phyloP scores from a whole-genome alignment of 2,113 vertebrate species.

The Tinamus guttatus region DNA sequence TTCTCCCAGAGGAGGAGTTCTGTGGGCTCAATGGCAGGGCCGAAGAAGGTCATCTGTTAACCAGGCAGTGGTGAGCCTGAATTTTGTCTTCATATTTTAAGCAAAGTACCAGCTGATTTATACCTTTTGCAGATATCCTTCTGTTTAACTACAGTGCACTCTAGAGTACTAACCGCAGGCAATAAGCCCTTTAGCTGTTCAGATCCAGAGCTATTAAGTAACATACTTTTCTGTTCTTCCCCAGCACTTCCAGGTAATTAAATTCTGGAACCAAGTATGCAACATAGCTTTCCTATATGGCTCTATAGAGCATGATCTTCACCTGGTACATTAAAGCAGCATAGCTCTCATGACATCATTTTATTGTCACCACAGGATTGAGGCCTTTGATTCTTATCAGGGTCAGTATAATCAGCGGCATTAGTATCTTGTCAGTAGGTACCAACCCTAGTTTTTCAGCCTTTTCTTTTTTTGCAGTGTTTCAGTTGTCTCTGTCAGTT shows the following conservation, averaged over 20 bases:
- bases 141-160: not conserved
- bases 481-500: not conserved
- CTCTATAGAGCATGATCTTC: not conserved
- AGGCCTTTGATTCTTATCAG: not conserved
- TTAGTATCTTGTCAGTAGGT: constrained; percentile 15
- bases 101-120: not conserved
- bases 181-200: not conserved
- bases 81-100: not conserved
- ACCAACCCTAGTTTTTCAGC: not conserved
- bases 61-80: not conserved
- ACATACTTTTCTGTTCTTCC: not conserved
- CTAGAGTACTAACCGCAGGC: not conserved
- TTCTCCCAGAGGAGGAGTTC: not conserved
- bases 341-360: not conserved
- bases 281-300: not conserved
- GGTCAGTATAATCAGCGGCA: not conserved
- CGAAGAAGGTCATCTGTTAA: not conserved
- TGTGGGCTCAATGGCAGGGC: not conserved
- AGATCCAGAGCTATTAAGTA: not conserved
- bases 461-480: not conserved
- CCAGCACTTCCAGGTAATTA: not conserved
- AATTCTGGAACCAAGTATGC: not conserved
- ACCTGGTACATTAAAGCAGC: not conserved
- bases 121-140: not conserved
- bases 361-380: not conserved